Conservation (phyloP, 1,140 invertebrate genomes). For the Battus philenor region DNA sequence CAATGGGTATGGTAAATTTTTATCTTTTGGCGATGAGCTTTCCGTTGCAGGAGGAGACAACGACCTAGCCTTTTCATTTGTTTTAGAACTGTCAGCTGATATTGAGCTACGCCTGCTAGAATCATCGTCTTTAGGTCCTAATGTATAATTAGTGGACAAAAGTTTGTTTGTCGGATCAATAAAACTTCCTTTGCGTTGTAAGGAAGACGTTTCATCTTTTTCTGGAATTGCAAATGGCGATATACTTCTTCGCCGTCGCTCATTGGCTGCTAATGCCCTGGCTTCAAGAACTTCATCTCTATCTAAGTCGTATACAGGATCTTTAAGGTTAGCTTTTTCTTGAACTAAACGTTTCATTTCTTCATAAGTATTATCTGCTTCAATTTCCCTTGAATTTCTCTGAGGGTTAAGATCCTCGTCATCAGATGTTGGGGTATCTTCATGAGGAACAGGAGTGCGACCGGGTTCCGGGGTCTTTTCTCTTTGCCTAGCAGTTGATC, state of each 20-base stretch:
- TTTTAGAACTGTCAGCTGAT: slow-evolving; percentile 30
- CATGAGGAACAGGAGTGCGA: slow-evolving; percentile 47
- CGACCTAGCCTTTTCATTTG: slow-evolving; percentile 29
- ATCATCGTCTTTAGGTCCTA: slow-evolving; percentile 65
- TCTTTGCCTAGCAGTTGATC: slow-evolving; percentile 62
- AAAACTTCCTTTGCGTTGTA: slow-evolving; percentile 71
- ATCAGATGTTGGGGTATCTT: slow-evolving; percentile 70
- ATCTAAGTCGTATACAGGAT: slow-evolving; percentile 68
- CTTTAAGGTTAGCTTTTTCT: slow-evolving; percentile 59
- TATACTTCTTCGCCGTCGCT: slow-evolving; percentile 69
- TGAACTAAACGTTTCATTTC: slow-evolving; percentile 71
- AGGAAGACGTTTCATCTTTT: slow-evolving; percentile 41
- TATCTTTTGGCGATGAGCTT: slow-evolving; percentile 47
- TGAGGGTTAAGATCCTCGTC: slow-evolving; percentile 57
- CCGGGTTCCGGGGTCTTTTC: slow-evolving; percentile 78
- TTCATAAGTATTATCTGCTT: slow-evolving; percentile 69
- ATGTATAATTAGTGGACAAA: slow-evolving; percentile 58
- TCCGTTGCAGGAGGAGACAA: slow-evolving; percentile 48
- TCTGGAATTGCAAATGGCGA: slow-evolving; percentile 71
- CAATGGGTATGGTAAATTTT: slow-evolving; percentile 39
- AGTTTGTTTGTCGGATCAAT: slow-evolving; percentile 72
- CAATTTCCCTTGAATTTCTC: slow-evolving; percentile 59
- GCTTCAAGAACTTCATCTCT: slow-evolving; percentile 65
- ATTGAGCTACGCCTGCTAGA: slow-evolving; percentile 41
- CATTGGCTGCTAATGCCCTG: slow-evolving; percentile 57